phyloP scores from a whole-genome alignment of 1,140 invertebrate genomes.

The Lepidurus packardi region DNA sequence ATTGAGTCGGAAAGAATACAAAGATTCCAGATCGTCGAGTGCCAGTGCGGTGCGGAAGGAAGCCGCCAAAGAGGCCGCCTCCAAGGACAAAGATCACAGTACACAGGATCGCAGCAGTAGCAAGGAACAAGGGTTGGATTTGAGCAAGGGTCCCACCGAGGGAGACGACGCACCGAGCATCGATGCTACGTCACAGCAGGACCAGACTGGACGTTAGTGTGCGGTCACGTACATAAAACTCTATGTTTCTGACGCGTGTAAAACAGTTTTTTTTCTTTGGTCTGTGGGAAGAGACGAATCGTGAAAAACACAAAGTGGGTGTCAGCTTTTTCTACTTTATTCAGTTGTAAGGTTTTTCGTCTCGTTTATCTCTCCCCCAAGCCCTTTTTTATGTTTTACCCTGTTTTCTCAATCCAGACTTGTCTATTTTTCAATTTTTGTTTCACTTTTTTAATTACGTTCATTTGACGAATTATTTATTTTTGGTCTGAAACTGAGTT shows the following conservation, averaged over 20 bases:
- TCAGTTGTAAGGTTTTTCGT: constrained; percentile 11
- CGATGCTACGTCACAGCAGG: not conserved
- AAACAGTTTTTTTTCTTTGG: not conserved
- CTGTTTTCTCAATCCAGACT: not conserved
- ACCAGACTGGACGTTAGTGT: not conserved
- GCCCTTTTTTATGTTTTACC: constrained; percentile 14
- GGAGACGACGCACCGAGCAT: not conserved
- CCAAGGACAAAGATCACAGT: not conserved
- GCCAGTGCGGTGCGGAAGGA: not conserved
- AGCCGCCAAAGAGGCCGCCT: not conserved
- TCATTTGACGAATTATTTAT: constrained; percentile 16
- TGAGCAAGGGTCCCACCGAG: not conserved
- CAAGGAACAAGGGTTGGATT: not conserved
- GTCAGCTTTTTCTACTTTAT: constrained; percentile 22
- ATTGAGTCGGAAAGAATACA: not conserved
- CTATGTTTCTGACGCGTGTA: not conserved
- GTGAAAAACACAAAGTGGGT: not conserved
- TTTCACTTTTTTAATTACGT: not conserved
- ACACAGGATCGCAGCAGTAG: not conserved
- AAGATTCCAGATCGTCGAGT: constrained; percentile 2
- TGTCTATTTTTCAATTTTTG: not conserved
- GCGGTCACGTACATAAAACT: not conserved
- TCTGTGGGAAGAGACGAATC: not conserved
- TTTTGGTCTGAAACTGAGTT: constrained; percentile 5
- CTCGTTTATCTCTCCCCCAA: constrained; percentile 7